phyloP scores from a whole-genome alignment of 2,113 vertebrate genomes.

The Xenus cinereus region DNA sequence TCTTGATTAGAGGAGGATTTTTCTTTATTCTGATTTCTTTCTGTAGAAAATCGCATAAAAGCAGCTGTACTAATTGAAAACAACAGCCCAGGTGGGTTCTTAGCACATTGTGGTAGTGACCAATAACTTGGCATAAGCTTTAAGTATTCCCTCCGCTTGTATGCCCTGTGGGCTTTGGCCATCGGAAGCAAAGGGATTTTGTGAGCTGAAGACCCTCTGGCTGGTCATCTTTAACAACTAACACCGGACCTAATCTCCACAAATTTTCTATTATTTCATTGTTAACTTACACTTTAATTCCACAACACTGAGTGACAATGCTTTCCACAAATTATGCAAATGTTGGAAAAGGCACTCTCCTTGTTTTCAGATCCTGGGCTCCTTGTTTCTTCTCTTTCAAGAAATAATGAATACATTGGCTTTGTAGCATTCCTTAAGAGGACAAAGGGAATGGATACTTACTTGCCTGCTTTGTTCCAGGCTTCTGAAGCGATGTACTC shows the following conservation, averaged over 20 bases:
- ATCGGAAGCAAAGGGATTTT: not conserved
- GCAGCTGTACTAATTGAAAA: not conserved
- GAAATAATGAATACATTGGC: not conserved
- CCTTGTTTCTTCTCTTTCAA: not conserved
- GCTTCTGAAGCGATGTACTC: not conserved
- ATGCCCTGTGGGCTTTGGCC: not conserved
- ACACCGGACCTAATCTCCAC: not conserved
- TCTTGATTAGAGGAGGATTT: not conserved
- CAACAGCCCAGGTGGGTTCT: not conserved
- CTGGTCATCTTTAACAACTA: not conserved
- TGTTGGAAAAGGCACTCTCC: not conserved
- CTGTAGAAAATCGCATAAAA: not conserved
- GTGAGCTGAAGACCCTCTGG: not conserved
- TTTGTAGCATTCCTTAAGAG: not conserved
- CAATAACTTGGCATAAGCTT: fast-evolving
- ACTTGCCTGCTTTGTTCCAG: not conserved
- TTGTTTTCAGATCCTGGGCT: not conserved
- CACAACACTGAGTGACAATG: not conserved
- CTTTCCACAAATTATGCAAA: not conserved
- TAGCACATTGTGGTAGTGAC: not conserved
- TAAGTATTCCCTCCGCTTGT: not conserved
- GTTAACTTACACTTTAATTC: not conserved
- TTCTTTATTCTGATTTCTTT: not conserved
- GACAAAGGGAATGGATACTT: not conserved
- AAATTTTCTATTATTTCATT: not conserved